Conservation (phyloP, 2,888 invertebrate species). For the Eucera pruinosa region DNA sequence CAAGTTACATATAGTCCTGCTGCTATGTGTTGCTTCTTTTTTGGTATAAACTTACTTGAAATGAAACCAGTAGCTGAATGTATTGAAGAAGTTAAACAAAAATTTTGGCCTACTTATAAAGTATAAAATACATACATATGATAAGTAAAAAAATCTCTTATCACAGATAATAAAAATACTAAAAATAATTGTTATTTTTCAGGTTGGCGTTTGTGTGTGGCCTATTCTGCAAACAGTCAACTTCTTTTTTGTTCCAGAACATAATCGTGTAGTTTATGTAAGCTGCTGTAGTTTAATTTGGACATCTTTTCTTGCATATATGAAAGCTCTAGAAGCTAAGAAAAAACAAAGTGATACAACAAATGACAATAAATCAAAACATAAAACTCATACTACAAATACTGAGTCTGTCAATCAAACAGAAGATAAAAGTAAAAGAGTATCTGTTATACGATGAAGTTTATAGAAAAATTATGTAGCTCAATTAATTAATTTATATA, state of each 20-base stretch:
- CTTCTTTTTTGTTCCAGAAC: conserved; percentile 89
- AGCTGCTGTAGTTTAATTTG: conserved; percentile 90
- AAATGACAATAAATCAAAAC: conserved; percentile 13
- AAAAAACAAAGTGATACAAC: conserved; percentile 12
- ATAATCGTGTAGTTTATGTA: conserved; percentile 90
- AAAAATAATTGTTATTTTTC: conserved; percentile 68
- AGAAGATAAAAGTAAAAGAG: conserved; percentile 33
- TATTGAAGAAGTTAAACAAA: conserved; percentile 88
- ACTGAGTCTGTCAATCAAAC: conserved; percentile 23
- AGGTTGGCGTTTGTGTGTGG: conserved; percentile 90
- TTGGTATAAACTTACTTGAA: conserved; percentile 91
- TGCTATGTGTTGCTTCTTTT: conserved; percentile 91
- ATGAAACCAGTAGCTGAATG: conserved; percentile 88
- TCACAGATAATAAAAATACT: not conserved
- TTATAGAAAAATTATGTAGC: conserved; percentile 51
- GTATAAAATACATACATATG: conserved; percentile 81
- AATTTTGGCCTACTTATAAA: conserved; percentile 91
- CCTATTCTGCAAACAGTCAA: conserved; percentile 90
- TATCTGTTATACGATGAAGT: conserved; percentile 56
- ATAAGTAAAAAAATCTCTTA: not conserved
- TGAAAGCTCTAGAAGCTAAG: conserved; percentile 87
- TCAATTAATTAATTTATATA: conserved; percentile 57
- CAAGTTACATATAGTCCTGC: conserved; percentile 91
- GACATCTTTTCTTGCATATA: conserved; percentile 91
- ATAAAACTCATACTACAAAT: conserved; percentile 11